Evolutionary conservation across 2,113 vertebrate genomes (phyloP).

Genomic region (Paramisgurnus dabryanus): DNA sequence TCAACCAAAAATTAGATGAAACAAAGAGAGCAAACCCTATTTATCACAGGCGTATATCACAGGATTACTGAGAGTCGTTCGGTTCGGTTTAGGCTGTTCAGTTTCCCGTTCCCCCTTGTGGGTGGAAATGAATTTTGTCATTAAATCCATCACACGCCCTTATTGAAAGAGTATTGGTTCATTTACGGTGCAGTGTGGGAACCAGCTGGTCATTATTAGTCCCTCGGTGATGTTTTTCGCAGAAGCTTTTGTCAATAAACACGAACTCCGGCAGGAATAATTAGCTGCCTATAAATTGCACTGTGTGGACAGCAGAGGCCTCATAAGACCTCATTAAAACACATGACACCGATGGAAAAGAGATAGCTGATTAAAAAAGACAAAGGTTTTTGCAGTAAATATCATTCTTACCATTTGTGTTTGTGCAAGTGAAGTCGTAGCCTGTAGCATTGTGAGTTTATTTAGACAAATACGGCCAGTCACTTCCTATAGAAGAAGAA

Average conservation of each 20-base stretch:
- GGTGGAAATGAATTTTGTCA: conserved; percentile 68
- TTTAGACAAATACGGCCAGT: background rate
- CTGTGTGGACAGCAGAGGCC: conserved; percentile 66
- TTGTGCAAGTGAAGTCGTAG: background rate
- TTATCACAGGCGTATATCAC: conserved; percentile 48
- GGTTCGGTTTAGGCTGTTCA: conserved; percentile 55
- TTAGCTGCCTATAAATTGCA: conserved; percentile 67
- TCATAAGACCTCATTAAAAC: conserved; percentile 68
- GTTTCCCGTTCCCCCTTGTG: conserved; percentile 45
- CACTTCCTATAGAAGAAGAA: too few relatives aligned
- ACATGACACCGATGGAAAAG: conserved; percentile 57
- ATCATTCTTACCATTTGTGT: background rate
- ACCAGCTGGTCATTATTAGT: conserved; percentile 62
- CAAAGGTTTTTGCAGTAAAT: background rate
- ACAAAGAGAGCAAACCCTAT: conserved; percentile 57
- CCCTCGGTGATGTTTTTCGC: conserved; percentile 63
- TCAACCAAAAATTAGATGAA: conserved; percentile 58
- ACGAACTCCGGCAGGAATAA: conserved; percentile 69
- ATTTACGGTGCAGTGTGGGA: conserved; percentile 62
- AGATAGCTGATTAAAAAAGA: background rate
- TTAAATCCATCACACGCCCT: conserved; percentile 69
- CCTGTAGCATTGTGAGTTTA: background rate
- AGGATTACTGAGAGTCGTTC: conserved; percentile 45
- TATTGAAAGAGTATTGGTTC: conserved; percentile 69
- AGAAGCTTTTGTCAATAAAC: conserved; percentile 65